Conservation (phyloP, 2,888 invertebrate genomes). For the Platynereis dumerilii region DNA sequence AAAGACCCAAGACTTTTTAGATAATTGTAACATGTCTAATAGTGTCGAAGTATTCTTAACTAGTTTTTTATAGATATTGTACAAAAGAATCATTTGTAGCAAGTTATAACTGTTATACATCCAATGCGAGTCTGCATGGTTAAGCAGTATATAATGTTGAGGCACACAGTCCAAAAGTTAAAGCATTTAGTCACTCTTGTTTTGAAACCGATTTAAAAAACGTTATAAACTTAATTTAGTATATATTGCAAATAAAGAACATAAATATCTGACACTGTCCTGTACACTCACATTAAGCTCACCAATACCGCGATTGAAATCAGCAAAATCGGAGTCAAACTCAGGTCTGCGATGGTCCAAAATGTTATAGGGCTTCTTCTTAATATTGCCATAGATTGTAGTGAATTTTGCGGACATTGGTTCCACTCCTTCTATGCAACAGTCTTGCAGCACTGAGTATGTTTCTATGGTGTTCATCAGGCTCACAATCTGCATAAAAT, state of each 20-base stretch:
- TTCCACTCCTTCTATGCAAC: conserved; percentile 82
- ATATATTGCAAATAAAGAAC: not conserved
- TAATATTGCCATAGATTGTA: conserved; percentile 72
- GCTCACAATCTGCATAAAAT: conserved; percentile 76
- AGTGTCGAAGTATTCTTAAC: too few species aligned
- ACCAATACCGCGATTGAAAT: conserved; percentile 74
- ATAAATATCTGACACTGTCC: not conserved
- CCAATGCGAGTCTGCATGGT: too few species aligned
- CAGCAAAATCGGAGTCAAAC: conserved; percentile 79
- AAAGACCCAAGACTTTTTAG: too few species aligned
- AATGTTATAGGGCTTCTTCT: conserved; percentile 78
- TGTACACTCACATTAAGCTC: conserved; percentile 72
- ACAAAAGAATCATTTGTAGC: too few species aligned
- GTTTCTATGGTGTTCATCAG: conserved; percentile 76
- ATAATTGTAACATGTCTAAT: too few species aligned
- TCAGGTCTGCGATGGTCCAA: conserved; percentile 77
- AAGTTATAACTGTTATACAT: too few species aligned
- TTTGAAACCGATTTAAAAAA: too few species aligned
- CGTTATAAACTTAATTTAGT: not conserved
- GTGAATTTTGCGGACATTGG: conserved; percentile 74
- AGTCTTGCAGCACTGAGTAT: conserved; percentile 77
- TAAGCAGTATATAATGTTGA: too few species aligned
- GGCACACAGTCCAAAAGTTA: too few species aligned
- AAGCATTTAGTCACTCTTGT: too few species aligned
- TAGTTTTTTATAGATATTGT: too few species aligned